Conservation (phyloP, 2,797 vertebrate genomes). For the Craterocephalus amniculus region DNA sequence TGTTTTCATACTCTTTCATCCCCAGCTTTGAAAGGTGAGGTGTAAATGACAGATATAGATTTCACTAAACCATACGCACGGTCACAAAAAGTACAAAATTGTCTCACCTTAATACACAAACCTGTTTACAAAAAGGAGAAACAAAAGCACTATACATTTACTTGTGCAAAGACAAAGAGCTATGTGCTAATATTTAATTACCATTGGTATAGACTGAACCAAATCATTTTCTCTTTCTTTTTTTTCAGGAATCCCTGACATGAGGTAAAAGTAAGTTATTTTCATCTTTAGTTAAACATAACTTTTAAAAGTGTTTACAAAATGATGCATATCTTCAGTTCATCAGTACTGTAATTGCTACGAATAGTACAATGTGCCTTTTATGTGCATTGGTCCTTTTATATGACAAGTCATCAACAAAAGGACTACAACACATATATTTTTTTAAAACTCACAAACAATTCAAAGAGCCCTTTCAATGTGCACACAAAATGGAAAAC, state of each 20-base stretch:
- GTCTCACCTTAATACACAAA: conserved; percentile 86
- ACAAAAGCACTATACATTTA: conserved; percentile 85
- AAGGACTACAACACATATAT: conserved; percentile 78
- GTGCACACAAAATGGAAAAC: conserved; percentile 86
- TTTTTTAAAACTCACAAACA: conserved; percentile 78
- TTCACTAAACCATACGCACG: conserved; percentile 86
- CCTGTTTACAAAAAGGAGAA: conserved; percentile 84
- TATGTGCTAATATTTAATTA: conserved; percentile 88
- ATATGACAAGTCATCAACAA: conserved; percentile 77
- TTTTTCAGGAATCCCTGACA: conserved; percentile 85
- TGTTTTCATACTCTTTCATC: conserved; percentile 73
- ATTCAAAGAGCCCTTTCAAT: conserved; percentile 88
- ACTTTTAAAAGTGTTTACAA: conserved; percentile 83
- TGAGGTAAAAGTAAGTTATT: conserved; percentile 88
- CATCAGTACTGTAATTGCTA: conserved; percentile 87
- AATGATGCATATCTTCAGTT: conserved; percentile 89
- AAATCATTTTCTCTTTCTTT: conserved; percentile 74
- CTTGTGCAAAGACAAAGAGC: conserved; percentile 89
- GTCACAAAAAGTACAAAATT: conserved; percentile 88
- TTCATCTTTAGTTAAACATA: conserved; percentile 83
- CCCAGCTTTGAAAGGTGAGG: conserved; percentile 83
- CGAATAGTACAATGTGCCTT: conserved; percentile 87
- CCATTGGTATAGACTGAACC: conserved; percentile 83
- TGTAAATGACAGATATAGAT: conserved; percentile 85
- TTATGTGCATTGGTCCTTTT: conserved; percentile 84